Evolutionary conservation across 2,888 invertebrate species (phyloP), one percentile per base, ranked within the genome.

Genomic region (Dryobotodes eremita): DNA sequence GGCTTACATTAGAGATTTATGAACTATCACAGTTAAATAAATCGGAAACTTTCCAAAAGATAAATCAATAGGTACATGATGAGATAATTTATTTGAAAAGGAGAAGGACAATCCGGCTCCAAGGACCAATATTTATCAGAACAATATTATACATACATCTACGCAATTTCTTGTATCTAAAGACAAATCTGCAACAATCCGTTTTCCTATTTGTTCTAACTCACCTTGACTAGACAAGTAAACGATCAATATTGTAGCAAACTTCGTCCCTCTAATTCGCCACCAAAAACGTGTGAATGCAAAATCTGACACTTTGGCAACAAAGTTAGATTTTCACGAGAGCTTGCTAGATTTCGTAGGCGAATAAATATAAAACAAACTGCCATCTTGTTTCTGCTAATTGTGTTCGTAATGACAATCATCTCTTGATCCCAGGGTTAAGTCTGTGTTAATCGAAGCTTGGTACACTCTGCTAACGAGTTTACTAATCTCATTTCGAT

Each of bases 401-500:
- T 88, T 75, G 79, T 75, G 68, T 64, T 64, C n/a, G 77, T 71
- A 71, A 78, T 57, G 66, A 79, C 77, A 66, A 73, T 71, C 69
- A 76, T 79, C 59, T 71, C 75, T 64, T 69, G 75, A 79, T 77
- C 78, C 42, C 74, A 75, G 73, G 85, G 83, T 83, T 85, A 85
- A 75, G 71, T 48, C 71, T 71, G 81, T 55, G 79, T 71, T 79
- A 86, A 86, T 75, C 79, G 61, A 73, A 68, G 62, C 55, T 75
- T 31, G 15, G 53, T 72, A 46, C 20, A 70, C 8, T 62, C 88
- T 81, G 79, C 80, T 86, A 88, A 82, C 82, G 85, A 89, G 86
- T 89, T 88, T 86, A 88, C 89, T 88, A 91, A 90, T 86, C 83
- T 86, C 80, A 87, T 77, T 90, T 88, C 85, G 89, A 91, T 90